Evolutionary conservation across 2,797 vertebrate species (phyloP), one percentile per base, ranked within the genome.

Genomic region (Sebastes trivittatus): DNA sequence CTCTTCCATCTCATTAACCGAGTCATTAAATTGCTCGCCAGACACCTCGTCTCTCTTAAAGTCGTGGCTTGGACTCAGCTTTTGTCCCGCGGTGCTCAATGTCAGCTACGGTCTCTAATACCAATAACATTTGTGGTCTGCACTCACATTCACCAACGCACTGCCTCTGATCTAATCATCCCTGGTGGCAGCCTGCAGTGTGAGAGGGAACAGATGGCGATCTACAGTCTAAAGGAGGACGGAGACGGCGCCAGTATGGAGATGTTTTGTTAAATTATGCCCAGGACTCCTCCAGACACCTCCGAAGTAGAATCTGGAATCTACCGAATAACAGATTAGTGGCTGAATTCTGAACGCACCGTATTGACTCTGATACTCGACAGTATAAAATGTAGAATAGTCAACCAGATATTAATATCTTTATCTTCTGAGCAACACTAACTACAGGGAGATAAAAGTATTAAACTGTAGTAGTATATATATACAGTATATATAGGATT

Each of bases 121-220:
- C 66, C 80, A 20, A 34, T 14, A 49, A 65, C 81, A 66, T 77
- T 80, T 78, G 58, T 78, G 58, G 38, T 18, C 58, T 20, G 23
- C 82, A 4, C 66, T 75, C 61, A 38, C 74, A 67, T 83, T 80
- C 62, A 77, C 56, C 25, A 27, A 30, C 13, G 76, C 58, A 18
- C 56, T 30, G 61, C 77, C 72, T 78, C 61, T 71, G 68, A 88
- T 88, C 54, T 88, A 81, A 83, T 83, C 83, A 77, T 81, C 72
- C 63, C 72, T 75, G 0, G 67, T 74, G 73, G 82, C 67, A 54
- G 77, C 63, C 42, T 16, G 32, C 11, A 62, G 68, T 11, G 83
- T 71, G 20, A 52, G 76, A 80, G 22, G 4, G 54, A 85, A 69
- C 85, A 89, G 85, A 87, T 84, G 79, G 80, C 6, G 3, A 71